Evolutionary conservation across 2,797 vertebrate species (phyloP), one percentile per base, ranked within the genome.

Genomic region (Sciaenops ocellatus): DNA sequence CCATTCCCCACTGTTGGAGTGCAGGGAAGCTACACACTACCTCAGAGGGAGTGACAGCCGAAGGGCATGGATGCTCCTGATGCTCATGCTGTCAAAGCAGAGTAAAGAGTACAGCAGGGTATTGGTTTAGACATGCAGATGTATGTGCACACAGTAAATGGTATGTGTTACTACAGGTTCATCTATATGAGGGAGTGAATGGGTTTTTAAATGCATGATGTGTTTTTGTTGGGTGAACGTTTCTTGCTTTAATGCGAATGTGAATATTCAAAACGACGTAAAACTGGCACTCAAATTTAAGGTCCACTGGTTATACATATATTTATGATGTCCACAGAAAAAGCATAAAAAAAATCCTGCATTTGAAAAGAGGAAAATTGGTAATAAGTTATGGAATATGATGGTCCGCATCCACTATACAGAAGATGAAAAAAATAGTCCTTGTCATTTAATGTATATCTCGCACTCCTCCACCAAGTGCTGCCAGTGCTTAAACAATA

Each of bases 21-120:
- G 60, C 26, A 38, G 57, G 46, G 7, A 66, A 54, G 67, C 50
- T 61, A 16, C 50, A 61, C 48, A 59, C 57, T 30, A 50, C 51
- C 73, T 75, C 82, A 78, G 80, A 70, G 84, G 82, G 87, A 78
- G 80, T 65, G 41, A 71, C 78, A 85, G 79, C 73, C 6, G 66
- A 76, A 82, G 86, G 84, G 75, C 69, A 88, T 60, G 52, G 70
- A 71, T 16, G 51, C 60, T 87, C 69, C 66, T 4, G 3, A 65
- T 16, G 22, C 76, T 71, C 47, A 28, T 24, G 55, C 73, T 85
- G 83, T 79, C 65, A 80, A 51, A 83, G 54, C 52, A 69, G 46
- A 64, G 51, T 60, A 60, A 64, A 73, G 69, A 80, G 55, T 47
- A 26, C 59, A 73, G 59, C 56, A 51, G 54, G 26, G 30, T 26